Evolutionary conservation across 2,113 vertebrate species (phyloP).

Genomic region (Neodon shergylaensis): DNA sequence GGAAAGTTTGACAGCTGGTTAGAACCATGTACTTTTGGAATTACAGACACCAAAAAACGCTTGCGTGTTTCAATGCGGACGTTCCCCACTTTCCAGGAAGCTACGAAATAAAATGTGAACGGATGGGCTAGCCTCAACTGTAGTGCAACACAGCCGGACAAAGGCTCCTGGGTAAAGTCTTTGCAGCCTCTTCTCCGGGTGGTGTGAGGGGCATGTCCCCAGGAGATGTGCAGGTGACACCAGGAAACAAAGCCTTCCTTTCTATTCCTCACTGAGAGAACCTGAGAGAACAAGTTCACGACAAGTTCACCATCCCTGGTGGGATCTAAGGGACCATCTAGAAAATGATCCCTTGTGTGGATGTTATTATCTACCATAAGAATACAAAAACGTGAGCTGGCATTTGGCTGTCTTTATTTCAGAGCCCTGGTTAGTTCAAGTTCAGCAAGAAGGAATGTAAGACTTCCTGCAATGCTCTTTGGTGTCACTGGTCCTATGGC

Average conservation of each 20-base stretch:
- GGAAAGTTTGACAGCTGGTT: slow-evolving; percentile 27
- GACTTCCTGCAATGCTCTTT: background rate
- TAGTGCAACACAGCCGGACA: background rate
- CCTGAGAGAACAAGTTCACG: background rate
- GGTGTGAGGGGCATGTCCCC: background rate
- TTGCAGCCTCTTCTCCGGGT: fast-evolving
- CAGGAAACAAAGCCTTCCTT: background rate
- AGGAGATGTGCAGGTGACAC: background rate
- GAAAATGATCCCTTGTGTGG: background rate
- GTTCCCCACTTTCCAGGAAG: background rate
- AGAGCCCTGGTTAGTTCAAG: background rate
- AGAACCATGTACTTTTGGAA: slow-evolving; percentile 29
- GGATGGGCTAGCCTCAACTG: background rate
- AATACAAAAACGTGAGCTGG: background rate
- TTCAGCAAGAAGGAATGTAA: background rate
- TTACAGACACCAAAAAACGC: background rate
- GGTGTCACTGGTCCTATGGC: background rate
- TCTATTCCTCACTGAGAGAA: background rate
- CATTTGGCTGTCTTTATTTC: background rate
- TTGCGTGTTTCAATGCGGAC: background rate
- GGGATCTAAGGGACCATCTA: background rate
- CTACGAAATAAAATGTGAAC: slow-evolving; percentile 13
- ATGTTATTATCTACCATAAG: background rate
- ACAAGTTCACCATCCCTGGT: background rate
- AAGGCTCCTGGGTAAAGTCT: background rate